Base-by-base conservation (phyloP, 2,113 vertebrate species). In the Ploceus nigricollis region DNA sequence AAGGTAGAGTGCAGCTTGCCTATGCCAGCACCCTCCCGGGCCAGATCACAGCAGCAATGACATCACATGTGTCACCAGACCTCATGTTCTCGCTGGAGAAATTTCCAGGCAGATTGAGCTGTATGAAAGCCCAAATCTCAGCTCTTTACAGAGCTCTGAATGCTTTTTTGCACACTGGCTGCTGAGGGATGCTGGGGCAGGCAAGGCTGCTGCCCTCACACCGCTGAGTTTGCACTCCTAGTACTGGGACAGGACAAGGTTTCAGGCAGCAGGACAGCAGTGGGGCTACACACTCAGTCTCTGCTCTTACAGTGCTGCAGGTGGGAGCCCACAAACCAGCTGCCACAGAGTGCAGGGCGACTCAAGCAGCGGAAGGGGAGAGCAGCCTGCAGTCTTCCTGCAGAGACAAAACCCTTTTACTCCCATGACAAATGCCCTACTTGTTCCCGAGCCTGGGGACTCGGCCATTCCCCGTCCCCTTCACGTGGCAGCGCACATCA, bases 321-420 rank as follows among this genome's bases (percentile, higher is more conserved):
- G 73, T 90, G 90, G 75, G 54, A 94, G 28, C 75, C 48, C 79
- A 42, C 31, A 86, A 19, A 69, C 28, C 90, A 93, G 77, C 81
- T 94, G 87, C 89, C 7, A 1, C 1, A 0, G 84, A 81, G 77
- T 2, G 0, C 25, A 5, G 50, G 25, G 76, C 0, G 1, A 35
- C 76, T 88, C 75, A 0, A 5, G 88, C 94, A 94, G 75, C 3
- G 7, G 82, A 90, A 96, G 70, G 69, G 33, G 68, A 73, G 50
- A 88, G 63, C 85, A 93, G 90, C 58, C 58, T 54, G 48, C 50
- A 54, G 76, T 47, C 53, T 92, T 85, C 82, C 92, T 83, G 73
- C 63, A 60, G 57, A 65, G 54, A 95, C 82, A 95, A 94, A 96
- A 9, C 85, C 79, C 82, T 81, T 94, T 63, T 51, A 54, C 76